Percentiles rank a stretch among this genome's conserved stretches.
Evolutionary conservation across 2,888 invertebrate species (phyloP).

Genomic region (Philonicus albiceps): DNA sequence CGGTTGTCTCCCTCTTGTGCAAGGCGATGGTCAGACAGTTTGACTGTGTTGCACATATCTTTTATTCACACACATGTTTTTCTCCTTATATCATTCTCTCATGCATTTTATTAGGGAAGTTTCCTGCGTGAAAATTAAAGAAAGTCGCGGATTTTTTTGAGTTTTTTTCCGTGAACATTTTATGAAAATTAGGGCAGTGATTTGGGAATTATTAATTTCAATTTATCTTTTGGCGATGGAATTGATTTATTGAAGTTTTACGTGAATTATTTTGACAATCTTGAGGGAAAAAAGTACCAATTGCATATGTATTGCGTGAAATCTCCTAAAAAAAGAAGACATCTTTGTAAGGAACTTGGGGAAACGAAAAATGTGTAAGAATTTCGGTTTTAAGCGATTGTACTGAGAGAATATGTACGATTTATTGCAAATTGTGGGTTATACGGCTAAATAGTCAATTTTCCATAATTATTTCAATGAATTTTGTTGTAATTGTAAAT

Average conservation of each 20-base stretch:
- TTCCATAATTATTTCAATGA: background rate
- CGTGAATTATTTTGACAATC: background rate
- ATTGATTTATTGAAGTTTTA: background rate
- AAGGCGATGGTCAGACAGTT: background rate
- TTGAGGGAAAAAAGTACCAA: background rate
- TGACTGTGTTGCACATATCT: background rate
- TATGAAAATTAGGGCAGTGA: background rate
- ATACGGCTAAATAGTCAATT: background rate
- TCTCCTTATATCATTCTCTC: constrained; percentile 39
- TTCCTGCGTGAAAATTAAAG: constrained; percentile 36
- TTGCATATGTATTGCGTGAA: constrained; percentile 27
- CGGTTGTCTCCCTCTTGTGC: constrained; percentile 11
- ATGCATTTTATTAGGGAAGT: constrained; percentile 22
- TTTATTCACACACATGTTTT: constrained; percentile 27
- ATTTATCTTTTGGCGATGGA: background rate
- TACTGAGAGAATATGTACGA: background rate
- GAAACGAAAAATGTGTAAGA: constrained; percentile 38
- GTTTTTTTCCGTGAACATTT: background rate
- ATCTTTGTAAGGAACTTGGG: constrained; percentile 35
- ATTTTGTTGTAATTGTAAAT: background rate
- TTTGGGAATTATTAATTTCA: background rate
- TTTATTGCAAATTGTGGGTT: background rate
- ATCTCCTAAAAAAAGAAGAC: constrained; percentile 23
- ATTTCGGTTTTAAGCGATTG: background rate
- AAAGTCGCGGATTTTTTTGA: background rate